Evolutionary conservation across 2,888 invertebrate genomes (phyloP), one percentile per base, ranked within the genome.

Genomic region (Watsonalla binaria): DNA sequence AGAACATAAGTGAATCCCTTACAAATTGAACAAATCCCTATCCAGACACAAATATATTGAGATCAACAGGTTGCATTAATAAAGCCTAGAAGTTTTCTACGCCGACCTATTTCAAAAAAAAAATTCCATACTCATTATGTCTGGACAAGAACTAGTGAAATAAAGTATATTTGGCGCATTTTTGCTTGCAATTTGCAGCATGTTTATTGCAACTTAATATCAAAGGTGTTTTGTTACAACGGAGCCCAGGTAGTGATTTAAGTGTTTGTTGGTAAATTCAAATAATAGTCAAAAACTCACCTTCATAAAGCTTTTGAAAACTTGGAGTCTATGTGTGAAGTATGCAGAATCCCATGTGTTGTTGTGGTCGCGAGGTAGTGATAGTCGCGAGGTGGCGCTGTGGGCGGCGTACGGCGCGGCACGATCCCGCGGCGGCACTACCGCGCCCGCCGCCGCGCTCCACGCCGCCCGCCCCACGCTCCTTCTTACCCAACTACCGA

Each of bases 391-490:
- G 60, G 71, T 68, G 70, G 67, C 66, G 77, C 74, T 68, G 68
- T 76, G 72, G 63, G 72, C 74, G 78, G 82, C 88, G 86, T 83
- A 83, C 82, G 76, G 63, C 78, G 74, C 81, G 77, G 62, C 75
- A 79, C 70, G 80, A 62, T 68, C 75, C 76, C 80, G 74, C 78
- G 82, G 76, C 80, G 78, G 83, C 82, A 90, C 90, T 90, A 86
- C 86, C 86, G 85, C 83, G 80, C 77, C 78, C 70, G 73, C 64
- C 70, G 72, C 72, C 59, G 58, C 61, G 66, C 65, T 54, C 59
- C 55, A 24, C 24, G 54, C 65, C 70, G 68, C 71, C 63, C 71
- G 67, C 65, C 66, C 64, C 62, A 62, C 70, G 69, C 74, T 70
- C 72, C 72, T 66, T 78, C 82, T 84, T 83, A 81, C 79, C 79